Base-by-base conservation (phyloP, 2,888 invertebrate species). In the Zygothrica quintamaculata region DNA sequence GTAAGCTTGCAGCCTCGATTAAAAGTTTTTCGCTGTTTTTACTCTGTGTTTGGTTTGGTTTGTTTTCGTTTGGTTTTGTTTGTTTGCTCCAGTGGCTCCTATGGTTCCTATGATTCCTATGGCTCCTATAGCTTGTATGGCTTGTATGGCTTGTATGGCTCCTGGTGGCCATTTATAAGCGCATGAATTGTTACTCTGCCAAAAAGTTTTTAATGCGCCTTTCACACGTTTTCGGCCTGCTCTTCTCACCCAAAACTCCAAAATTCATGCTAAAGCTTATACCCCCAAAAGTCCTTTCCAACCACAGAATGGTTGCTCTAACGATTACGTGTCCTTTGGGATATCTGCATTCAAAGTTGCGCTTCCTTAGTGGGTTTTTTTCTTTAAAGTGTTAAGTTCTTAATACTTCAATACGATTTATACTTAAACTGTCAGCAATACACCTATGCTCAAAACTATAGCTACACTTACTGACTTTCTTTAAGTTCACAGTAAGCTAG, bases 151-250 rank as follows among this genome's bases (percentile, higher is more conserved):
- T 18, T 12, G 11, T 34, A 11, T n/a, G 60, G 65, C 56, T 60
- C 48, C 65, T 58, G 56, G 58, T 71, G 71, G 75, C 74, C 69
- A 74, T 74, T 77, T 74, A 77, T 74, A 74, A 77, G 77, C 75
- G 66, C 71, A 74, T 75, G 75, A 77, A 74, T 75, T 70, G 78
- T 64, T 74, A 66, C 64, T 40, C 59, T 74, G 74, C 60, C 78
- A 75, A 75, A 70, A 75, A 77, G 71, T 75, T 75, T 77, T 75
- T 74, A 75, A 75, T 77, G 71, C 66, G 60, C 66, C 66, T 58
- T 77, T 75, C 78, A 70, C 74, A 77, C 75, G 71, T 64, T 74
- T 66, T 62, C 78, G 65, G 69, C 40, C 26, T 46, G 53, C 48
- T 42, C 48, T 43, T n/a, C 43, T 47, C 34, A 11, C 36, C 29